Percentiles rank a stretch among this genome's conserved stretches.
These are phyloP conservation scores for Tachina fera DNA, from an alignment of 2,888 invertebrate genomes.

Conservation along the genomic window DNA sequence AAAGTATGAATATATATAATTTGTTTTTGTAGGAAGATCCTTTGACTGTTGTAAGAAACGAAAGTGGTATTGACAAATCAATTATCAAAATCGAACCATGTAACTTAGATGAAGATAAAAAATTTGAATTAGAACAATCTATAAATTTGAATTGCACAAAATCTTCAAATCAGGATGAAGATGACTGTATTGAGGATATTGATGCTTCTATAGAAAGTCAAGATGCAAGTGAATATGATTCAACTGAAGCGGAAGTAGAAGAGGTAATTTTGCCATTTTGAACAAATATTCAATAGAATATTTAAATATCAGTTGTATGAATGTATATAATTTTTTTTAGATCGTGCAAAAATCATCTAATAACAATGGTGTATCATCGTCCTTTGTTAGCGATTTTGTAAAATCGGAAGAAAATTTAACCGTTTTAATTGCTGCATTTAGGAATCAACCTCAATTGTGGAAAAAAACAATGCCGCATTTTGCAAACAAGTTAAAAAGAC, in stretches of 20 bases:
- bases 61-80: constrained; percentile 14
- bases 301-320: neutral
- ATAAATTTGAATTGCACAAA: neutral
- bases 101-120: constrained; percentile 12
- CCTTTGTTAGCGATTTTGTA: constrained; percentile 58
- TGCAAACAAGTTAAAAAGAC: constrained; percentile 47
- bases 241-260: constrained; percentile 10
- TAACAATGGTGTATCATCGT: constrained; percentile 40
- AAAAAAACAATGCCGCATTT: constrained; percentile 54
- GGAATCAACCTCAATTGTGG: constrained; percentile 55
- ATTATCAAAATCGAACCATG: constrained; percentile 35
- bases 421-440: constrained; percentile 56
- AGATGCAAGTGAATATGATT: constrained; percentile 33
- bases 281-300: neutral
- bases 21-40: constrained; percentile 57
- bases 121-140: neutral
- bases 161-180: constrained; percentile 9
- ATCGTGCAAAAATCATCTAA: constrained; percentile 16
- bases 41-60: constrained; percentile 53
- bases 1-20: neutral
- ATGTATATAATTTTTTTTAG: constrained; percentile 37
- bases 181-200: constrained; percentile 26
- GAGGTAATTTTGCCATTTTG: constrained; percentile 3
- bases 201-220: constrained; percentile 10
- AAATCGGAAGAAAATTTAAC: constrained; percentile 58